Evolutionary conservation across 2,113 vertebrate genomes (phyloP).

Genomic region (Crotophaga sulcirostris): DNA sequence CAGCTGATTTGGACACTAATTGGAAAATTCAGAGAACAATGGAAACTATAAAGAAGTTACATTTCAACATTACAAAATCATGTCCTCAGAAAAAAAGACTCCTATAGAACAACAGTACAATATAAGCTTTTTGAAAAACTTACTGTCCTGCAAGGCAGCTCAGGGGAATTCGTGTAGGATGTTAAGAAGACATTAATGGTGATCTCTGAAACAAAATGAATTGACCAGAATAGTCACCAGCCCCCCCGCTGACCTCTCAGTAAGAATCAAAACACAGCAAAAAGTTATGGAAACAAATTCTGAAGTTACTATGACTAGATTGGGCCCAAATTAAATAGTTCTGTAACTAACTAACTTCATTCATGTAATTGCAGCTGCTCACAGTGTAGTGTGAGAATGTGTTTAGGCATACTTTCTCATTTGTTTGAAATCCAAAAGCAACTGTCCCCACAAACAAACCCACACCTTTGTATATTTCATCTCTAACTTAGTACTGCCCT

Average conservation of each 20-base stretch:
- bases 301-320: not conserved
- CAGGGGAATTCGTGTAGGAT: not conserved
- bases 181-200: not conserved
- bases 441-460: not conserved
- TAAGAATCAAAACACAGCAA: not conserved
- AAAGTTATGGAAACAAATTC: not conserved
- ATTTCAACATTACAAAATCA: conserved; percentile 44
- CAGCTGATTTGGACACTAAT: conserved; percentile 62
- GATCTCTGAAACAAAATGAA: not conserved
- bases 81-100: not conserved
- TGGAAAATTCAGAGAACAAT: conserved; percentile 70
- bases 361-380: not conserved
- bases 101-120: not conserved
- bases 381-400: not conserved
- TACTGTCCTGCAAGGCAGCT: not conserved
- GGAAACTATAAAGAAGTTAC: conserved; percentile 52
- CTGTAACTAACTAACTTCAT: not conserved
- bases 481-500: not conserved
- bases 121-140: not conserved
- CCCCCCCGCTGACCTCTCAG: not conserved
- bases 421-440: not conserved
- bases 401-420: not conserved
- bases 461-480: not conserved
- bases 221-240: not conserved
- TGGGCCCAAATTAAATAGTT: not conserved